Base-by-base conservation (phyloP, 2,113 vertebrate genomes). In the Phalacrocorax pelagicus region DNA sequence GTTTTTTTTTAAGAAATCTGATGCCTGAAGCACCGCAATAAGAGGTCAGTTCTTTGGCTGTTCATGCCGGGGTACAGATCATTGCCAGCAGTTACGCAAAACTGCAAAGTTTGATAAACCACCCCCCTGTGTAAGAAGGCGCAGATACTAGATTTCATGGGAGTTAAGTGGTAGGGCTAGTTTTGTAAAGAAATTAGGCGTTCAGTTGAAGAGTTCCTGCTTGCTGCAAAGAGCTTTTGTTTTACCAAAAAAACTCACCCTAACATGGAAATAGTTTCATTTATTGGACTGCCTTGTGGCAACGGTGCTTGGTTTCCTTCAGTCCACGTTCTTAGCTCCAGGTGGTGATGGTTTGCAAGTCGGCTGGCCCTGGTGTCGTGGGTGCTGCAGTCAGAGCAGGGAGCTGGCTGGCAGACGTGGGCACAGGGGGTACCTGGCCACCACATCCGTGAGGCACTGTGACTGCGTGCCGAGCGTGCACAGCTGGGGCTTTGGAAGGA, bases 391-490 rank as follows among this genome's bases (percentile, higher is more conserved):
- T 11, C 4, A 5, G 34, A 57, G 61, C 59, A 29, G 51, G 55
- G 49, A 36, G 24, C 79, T 70, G 79, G 5, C 38, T 40, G 46
- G 29, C 63, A 72, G 47, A 7, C 3, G 5, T 44, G 32, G 42
- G 49, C 75, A 24, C 44, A 0, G 13, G 12, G 24, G 17, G 10
- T 27, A 32, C 24, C 9, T 69, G 79, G 34, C 51, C 47, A 11
- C 46, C 9, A 2, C 26, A 10, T 11, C 78, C 5, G 0, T 14
- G 12, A 10, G 32, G 13, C 47, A 47, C 18, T 1, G 5, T 6
- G 57, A 14, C 2, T 1, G 46, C 6, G 2, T 2, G 2, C 59
- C 1, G 5, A 2, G 42, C 63, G 44, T 5, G 1, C 8, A 0
- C 74, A 47, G 58, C 69, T 1, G 2, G 38, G 36, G 15, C 65